These are phyloP conservation scores for Suricata suricatta DNA, from an alignment of 2,113 vertebrate genomes.

Conservation along the genomic window DNA sequence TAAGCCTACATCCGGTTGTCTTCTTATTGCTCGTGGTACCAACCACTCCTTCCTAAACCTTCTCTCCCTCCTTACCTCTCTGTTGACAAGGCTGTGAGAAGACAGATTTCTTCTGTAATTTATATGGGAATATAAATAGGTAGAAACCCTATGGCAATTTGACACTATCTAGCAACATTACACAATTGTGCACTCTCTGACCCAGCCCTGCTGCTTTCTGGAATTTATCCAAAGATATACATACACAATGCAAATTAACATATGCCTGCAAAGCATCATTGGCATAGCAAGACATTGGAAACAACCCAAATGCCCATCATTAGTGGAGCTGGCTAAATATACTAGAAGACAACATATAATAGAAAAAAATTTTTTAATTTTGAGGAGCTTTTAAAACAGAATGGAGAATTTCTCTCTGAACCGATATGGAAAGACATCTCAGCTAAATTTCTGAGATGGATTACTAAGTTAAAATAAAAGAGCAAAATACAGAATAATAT, in stretches of 20 bases:
- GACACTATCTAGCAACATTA: neutral
- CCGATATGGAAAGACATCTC: neutral
- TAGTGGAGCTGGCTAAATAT: neutral
- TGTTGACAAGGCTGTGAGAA: neutral
- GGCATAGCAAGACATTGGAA: neutral
- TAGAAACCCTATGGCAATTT: neutral
- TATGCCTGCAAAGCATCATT: neutral
- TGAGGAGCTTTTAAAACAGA: constrained; percentile 51
- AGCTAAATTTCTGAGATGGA: neutral
- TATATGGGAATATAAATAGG: neutral
- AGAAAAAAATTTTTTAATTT: neutral
- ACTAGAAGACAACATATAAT: neutral
- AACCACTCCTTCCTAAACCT: neutral
- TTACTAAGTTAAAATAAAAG: neutral
- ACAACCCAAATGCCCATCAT: neutral
- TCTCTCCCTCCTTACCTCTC: neutral
- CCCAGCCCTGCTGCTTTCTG: neutral
- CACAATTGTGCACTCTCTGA: neutral
- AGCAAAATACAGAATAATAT: neutral
- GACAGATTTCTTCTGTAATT: constrained; percentile 16
- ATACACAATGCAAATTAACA: neutral
- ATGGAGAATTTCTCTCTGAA: constrained; percentile 28
- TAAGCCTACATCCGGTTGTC: neutral
- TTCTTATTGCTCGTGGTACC: neutral
- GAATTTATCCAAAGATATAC: constrained; percentile 11